A percentile compares a stretch with the other conserved stretches of the same genome.
Conservation (phyloP, 1,140 invertebrate genomes). For the Dinothrombium tinctorium region DNA sequence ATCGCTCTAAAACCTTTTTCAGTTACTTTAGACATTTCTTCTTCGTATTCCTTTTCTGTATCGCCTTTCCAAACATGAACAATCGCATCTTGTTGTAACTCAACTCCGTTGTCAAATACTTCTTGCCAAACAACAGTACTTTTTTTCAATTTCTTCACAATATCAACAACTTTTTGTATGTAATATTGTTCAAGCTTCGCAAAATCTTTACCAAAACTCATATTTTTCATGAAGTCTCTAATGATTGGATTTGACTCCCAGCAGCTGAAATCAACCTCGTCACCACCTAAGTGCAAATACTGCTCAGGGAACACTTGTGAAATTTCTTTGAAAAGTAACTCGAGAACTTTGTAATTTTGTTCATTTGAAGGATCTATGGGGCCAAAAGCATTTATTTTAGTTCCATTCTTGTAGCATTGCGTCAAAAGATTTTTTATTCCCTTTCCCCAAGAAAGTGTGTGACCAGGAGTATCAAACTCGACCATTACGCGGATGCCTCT, state of each 20-base stretch:
- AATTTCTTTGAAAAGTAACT: slow-evolving; percentile 41
- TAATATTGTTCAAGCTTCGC: slow-evolving; percentile 38
- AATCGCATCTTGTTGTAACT: slow-evolving; percentile 35
- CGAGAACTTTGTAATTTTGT: slow-evolving; percentile 37
- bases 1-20: slow-evolving; percentile 12
- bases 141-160: slow-evolving; percentile 19
- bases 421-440: slow-evolving; percentile 6
- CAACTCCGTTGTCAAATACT: slow-evolving; percentile 53
- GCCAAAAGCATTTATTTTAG: slow-evolving; percentile 27
- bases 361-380: slow-evolving; percentile 46
- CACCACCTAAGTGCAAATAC: slow-evolving; percentile 65
- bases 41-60: slow-evolving; percentile 13
- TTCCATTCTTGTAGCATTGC: slow-evolving; percentile 22
- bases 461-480: slow-evolving; percentile 24
- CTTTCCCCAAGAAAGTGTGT: slow-evolving; percentile 20
- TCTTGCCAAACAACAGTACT: slow-evolving; percentile 72
- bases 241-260: slow-evolving; percentile 56
- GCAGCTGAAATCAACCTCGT: slow-evolving; percentile 64
- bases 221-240: slow-evolving; percentile 36
- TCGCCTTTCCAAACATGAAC: slow-evolving; percentile 36
- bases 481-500: slow-evolving; percentile 23
- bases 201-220: slow-evolving; percentile 69
- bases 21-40: slow-evolving; percentile 11
- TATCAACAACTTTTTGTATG: slow-evolving; percentile 34
- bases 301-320: slow-evolving; percentile 40